These are phyloP conservation scores for Corythoichthys haematopterus DNA, from an alignment of 2,113 vertebrate genomes.

Conservation along the genomic window DNA sequence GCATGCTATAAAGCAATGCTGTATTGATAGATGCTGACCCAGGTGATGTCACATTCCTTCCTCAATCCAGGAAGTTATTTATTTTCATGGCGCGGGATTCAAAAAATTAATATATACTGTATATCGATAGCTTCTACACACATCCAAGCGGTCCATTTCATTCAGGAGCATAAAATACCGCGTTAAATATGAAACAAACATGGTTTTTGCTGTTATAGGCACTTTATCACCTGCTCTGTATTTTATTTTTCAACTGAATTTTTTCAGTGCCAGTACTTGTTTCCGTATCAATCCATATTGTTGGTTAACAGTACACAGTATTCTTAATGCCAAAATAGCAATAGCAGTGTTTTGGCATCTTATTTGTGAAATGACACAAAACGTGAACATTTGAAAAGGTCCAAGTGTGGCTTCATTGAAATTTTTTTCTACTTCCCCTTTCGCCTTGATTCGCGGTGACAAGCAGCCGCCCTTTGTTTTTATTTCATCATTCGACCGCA, in stretches of 20 bases:
- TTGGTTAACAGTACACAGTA: not conserved
- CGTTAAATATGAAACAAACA: too few relatives aligned
- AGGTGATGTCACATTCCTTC: too few relatives aligned
- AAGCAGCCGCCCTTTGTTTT: constrained; percentile 24
- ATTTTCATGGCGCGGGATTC: too few relatives aligned
- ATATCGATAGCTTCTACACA: too few relatives aligned
- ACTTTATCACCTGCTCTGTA: not conserved
- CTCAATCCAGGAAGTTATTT: too few relatives aligned
- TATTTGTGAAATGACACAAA: not conserved
- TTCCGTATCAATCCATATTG: not conserved
- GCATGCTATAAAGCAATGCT: too few relatives aligned
- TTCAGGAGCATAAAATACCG: too few relatives aligned
- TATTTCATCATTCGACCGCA: constrained; percentile 28
- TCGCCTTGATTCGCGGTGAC: constrained; percentile 2
- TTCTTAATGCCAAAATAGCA: not conserved
- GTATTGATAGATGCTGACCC: too few relatives aligned
- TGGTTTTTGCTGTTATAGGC: too few relatives aligned
- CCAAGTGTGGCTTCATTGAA: too few relatives aligned
- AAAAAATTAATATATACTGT: too few relatives aligned
- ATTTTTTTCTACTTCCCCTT: not conserved
- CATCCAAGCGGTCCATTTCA: too few relatives aligned
- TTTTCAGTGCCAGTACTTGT: not conserved
- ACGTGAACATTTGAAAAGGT: not conserved
- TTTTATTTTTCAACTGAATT: not conserved
- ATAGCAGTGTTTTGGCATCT: not conserved